Conservation (phyloP, 2,113 vertebrate species). For the Python bivittatus region DNA sequence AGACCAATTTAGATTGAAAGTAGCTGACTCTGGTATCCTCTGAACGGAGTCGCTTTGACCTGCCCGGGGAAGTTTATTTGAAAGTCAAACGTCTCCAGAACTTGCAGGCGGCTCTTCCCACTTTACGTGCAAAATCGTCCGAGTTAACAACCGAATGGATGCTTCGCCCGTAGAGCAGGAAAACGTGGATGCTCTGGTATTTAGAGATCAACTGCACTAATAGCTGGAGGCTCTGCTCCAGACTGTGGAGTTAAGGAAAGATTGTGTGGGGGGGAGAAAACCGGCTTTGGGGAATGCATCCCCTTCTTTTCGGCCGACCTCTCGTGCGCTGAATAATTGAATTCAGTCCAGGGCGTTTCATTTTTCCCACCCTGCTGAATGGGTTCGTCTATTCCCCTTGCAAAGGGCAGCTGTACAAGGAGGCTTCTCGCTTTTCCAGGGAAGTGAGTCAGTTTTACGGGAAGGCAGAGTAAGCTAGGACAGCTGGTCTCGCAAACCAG, state of each 20-base stretch:
- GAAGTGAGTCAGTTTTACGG: neutral
- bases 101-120: neutral
- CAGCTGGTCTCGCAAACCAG: neutral
- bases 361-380: neutral
- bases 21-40: neutral
- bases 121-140: neutral
- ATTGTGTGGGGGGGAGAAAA: neutral
- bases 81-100: neutral
- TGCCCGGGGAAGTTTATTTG: neutral
- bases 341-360: neutral
- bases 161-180: neutral
- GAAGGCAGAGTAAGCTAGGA: neutral
- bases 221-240: neutral
- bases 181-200: neutral
- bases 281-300: neutral
- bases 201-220: neutral
- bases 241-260: neutral
- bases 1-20: neutral
- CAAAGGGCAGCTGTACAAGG: neutral
- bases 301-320: too few relatives aligned
- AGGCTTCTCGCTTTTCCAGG: neutral
- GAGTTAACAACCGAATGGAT: neutral
- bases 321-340: neutral
- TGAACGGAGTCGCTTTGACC: neutral
- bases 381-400: too few relatives aligned